phyloP scores from a whole-genome alignment of 2,797 vertebrate genomes.

The Acipenser ruthenus region DNA sequence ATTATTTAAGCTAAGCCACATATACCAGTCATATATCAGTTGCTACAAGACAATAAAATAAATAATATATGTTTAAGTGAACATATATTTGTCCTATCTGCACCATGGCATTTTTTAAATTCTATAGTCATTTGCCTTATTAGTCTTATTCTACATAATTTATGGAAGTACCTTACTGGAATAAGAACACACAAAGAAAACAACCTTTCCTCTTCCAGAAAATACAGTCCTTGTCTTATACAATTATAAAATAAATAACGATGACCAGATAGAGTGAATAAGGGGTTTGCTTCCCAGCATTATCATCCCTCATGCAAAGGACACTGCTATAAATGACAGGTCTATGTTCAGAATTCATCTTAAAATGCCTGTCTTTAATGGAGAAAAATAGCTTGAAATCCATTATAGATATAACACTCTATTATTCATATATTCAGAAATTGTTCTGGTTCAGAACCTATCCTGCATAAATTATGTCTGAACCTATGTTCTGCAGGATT shows the following conservation, averaged over 20 bases:
- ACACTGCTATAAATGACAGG: constrained; percentile 16
- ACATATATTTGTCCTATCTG: constrained; percentile 21
- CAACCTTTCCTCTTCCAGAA: constrained; percentile 18
- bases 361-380: neutral
- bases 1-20: too few relatives aligned
- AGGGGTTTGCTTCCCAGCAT: constrained; percentile 14
- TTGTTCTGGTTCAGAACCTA: neutral
- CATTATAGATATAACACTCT: neutral
- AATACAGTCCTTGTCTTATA: constrained; percentile 33
- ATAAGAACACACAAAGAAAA: neutral
- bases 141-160: constrained; percentile 21
- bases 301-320: constrained; percentile 28
- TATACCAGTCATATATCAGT: constrained; percentile 23
- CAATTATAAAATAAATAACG: constrained; percentile 36
- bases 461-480: constrained; percentile 7
- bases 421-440: constrained; percentile 16
- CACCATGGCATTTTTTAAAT: constrained; percentile 27
- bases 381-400: neutral
- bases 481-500: constrained; percentile 10
- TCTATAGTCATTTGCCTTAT: constrained; percentile 25
- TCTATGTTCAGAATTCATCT: constrained; percentile 17
- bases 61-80: constrained; percentile 32
- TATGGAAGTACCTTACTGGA: neutral
- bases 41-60: constrained; percentile 26
- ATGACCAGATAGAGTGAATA: constrained; percentile 33